Evolutionary conservation across 30 jellyfish, hydroid and myxozoan genomes (phyloP).

Genomic region (Chrysaora quinquecirrha): DNA sequence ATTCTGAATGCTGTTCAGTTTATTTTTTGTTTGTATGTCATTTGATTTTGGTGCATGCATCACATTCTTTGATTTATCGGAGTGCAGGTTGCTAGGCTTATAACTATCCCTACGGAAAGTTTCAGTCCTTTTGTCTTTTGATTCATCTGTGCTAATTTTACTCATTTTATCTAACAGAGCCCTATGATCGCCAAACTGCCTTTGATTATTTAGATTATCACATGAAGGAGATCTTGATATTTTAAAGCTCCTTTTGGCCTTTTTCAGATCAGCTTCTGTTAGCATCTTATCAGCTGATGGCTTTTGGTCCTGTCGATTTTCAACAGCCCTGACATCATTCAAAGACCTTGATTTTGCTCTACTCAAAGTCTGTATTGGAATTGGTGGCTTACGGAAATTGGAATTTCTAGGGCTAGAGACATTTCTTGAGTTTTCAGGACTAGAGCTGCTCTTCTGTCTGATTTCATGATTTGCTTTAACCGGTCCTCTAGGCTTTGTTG

Average conservation of each 20-base stretch:
- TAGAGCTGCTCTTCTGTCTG: neutral
- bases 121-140: neutral
- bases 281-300: slow-evolving; percentile 10
- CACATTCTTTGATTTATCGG: neutral
- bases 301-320: neutral
- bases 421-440: neutral
- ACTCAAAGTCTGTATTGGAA: slow-evolving; percentile 17
- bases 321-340: slow-evolving; percentile 46
- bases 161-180: slow-evolving; percentile 61
- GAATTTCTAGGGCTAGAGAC: no score
- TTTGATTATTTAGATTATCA: slow-evolving; percentile 31
- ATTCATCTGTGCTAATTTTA: slow-evolving; percentile 43
- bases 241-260: slow-evolving; percentile 53
- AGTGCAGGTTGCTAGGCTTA: neutral
- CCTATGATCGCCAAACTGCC: slow-evolving; percentile 9
- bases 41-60: neutral
- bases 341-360: slow-evolving; percentile 59
- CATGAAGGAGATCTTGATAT: slow-evolving; percentile 82
- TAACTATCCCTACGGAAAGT: neutral
- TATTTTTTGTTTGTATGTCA: no score
- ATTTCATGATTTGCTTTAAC: slow-evolving; percentile 51
- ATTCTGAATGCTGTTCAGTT: neutral
- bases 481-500: slow-evolving; percentile 48
- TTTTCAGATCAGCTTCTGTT: slow-evolving; percentile 28
- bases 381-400: neutral